Evolutionary conservation across 2,113 vertebrate species (phyloP).

Genomic region (Oophaga pumilio): DNA sequence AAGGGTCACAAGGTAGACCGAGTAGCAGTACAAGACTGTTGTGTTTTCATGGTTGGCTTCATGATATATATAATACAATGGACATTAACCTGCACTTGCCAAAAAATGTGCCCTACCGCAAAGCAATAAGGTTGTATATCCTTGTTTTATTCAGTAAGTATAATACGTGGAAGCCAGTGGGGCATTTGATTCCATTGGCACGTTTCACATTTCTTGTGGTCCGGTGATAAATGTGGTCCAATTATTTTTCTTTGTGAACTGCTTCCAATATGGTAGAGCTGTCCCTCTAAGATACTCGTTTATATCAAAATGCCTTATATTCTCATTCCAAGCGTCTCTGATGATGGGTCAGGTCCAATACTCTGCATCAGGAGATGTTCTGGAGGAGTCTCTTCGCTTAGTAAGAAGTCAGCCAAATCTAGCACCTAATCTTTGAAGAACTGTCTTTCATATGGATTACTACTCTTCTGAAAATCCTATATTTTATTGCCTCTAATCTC

Average conservation of each 20-base stretch:
- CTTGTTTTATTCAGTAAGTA: not conserved
- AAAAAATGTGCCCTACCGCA: not conserved
- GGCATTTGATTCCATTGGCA: not conserved
- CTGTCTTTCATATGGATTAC: not conserved
- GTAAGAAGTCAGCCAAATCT: not conserved
- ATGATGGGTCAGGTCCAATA: not conserved
- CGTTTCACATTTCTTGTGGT: not conserved
- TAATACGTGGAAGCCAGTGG: not conserved
- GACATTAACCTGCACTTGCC: not conserved
- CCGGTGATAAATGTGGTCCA: not conserved
- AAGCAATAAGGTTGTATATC: not conserved
- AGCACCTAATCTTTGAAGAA: not conserved
- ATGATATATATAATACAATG: not conserved
- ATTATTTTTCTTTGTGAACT: not conserved
- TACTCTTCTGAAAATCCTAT: not conserved
- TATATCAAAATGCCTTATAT: too few species aligned
- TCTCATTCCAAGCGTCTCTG: not conserved
- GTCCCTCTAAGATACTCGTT: not conserved
- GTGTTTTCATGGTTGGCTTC: too few species aligned
- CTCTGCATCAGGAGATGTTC: not conserved
- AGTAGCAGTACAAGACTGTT: too few species aligned
- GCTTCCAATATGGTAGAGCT: not conserved
- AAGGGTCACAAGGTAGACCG: too few species aligned
- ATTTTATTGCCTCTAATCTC: not conserved
- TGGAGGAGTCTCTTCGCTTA: not conserved